Evolutionary conservation across 2,888 invertebrate species (phyloP), one percentile per base, ranked within the genome.

Genomic region (Cephus runcator): DNA sequence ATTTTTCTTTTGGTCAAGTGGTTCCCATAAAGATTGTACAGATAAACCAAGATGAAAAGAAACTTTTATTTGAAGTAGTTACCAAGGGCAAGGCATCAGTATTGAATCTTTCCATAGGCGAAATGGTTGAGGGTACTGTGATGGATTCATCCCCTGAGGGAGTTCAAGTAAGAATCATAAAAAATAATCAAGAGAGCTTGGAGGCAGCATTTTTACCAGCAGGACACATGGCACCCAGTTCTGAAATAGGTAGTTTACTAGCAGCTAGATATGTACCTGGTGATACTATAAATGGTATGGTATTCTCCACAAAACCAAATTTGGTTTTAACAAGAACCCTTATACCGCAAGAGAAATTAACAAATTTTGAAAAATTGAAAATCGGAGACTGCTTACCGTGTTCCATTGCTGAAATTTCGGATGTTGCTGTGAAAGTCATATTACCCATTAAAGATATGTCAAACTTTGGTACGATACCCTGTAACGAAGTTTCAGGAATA

Each of bases 1-100:
- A 93, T 79, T 94, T 93, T 90, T 93, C 93, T 76, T 79, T 93
- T 6, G 95, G 95, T 74, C 94, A 95, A 91, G 93, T 94, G 79
- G 93, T 89, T 4, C 68, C 76, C 11, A 83, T 81, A 4, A 81
- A 80, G 34, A 83, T 90, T 35, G 81, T 86, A 36, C 76, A 77
- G 0, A 77, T 90, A 0, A 75, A 87, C 4, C 34, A 77, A 11
- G 73, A 80, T 0, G 75, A 78, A 4, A 76, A 77, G 15, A 87
- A 81, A 81, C 80, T 88, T 36, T 81, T 40, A 0, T 69, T 89
- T 15, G 77, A 69, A 75, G 78, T 71, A 31, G 34, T 31, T 71
- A 34, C 11, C 31, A 34, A 71, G 9, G 33, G 15, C 31, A 31
- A 31, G 34, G 34, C 12, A 31, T 71, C 71, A 12, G 6, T 56